Evolutionary conservation across 2,888 invertebrate species (phyloP).

Genomic region (Brachyptera putata): DNA sequence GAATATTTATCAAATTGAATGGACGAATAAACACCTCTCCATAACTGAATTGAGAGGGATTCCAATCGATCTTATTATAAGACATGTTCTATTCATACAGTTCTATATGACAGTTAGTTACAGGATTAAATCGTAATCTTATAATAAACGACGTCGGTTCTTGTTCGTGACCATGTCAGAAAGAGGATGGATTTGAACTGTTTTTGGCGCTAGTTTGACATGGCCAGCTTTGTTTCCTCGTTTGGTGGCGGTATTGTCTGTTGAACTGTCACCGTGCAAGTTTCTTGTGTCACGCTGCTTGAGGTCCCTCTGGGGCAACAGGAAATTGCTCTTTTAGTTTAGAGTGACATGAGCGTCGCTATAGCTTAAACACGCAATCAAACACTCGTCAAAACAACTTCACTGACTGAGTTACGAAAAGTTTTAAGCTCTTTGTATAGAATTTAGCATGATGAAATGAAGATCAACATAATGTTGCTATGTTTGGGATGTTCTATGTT

Average conservation of each 20-base stretch:
- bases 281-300: slow-evolving; percentile 15
- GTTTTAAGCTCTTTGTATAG: too few species aligned
- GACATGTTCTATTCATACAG: too few species aligned
- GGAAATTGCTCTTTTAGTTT: slow-evolving; percentile 22
- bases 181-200: slow-evolving; percentile 4
- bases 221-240: slow-evolving; percentile 7
- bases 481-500: too few species aligned
- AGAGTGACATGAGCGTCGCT: slow-evolving; percentile 8
- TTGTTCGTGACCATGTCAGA: slow-evolving; percentile 14
- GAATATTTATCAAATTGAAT: neutral
- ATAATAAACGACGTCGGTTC: slow-evolving; percentile 8
- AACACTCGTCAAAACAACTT: too few species aligned
- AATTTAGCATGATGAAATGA: neutral
- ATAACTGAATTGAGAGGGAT: too few species aligned
- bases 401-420: too few species aligned
- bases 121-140: slow-evolving; percentile 9
- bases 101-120: slow-evolving; percentile 1
- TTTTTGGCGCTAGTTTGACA: slow-evolving; percentile 13
- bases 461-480: too few species aligned
- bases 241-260: slow-evolving; percentile 13
- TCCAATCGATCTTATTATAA: too few species aligned
- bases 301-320: neutral
- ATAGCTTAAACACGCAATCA: neutral
- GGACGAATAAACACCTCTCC: neutral
- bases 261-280: slow-evolving; percentile 19